Conservation (phyloP, 37 sponge, comb jelly and placozoan genomes). For the Crambe crambe region DNA sequence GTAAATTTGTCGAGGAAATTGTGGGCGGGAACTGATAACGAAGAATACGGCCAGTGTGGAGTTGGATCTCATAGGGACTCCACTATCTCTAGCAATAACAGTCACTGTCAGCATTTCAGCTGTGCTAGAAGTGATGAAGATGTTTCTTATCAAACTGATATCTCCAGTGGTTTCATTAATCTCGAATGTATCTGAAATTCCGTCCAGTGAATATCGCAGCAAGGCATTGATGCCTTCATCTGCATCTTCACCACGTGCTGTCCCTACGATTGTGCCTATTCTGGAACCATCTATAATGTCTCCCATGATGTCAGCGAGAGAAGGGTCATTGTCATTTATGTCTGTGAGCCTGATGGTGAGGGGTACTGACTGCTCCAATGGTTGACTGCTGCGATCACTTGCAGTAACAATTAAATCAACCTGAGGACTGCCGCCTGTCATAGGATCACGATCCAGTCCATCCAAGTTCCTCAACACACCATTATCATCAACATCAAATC, state of each 20-base stretch:
- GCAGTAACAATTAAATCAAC: conserved; percentile 10
- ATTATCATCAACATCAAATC: conserved; percentile 13
- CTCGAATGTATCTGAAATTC: conserved; percentile 7
- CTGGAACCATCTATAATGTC: conserved; percentile 41
- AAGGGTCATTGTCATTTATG: conserved; percentile 80
- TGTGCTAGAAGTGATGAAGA: conserved; percentile 8
- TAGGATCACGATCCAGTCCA: conserved; percentile 63
- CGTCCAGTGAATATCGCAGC: conserved; percentile 29
- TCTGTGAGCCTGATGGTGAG: conserved; percentile 56
- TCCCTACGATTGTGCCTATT: conserved; percentile 13
- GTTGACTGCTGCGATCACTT: conserved; percentile 16
- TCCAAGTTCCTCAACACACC: conserved; percentile 25
- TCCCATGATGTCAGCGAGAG: conserved; percentile 11
- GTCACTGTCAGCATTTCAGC: conserved; percentile 4
- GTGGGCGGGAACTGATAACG: conserved; percentile 46
- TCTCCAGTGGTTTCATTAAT: conserved; percentile 43
- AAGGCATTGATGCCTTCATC: conserved; percentile 71
- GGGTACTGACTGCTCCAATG: not conserved
- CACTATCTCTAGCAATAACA: conserved; percentile 35
- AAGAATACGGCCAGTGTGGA: conserved; percentile 27
- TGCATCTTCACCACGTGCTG: conserved; percentile 45
- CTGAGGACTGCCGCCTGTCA: conserved; percentile 45
- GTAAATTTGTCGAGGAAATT: conserved; percentile 23
- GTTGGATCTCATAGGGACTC: conserved; percentile 3
- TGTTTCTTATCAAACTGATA: not conserved